These are phyloP conservation scores for Hydropsyche betteni DNA, from an alignment of 2,888 invertebrate species.

Conservation along the genomic window DNA sequence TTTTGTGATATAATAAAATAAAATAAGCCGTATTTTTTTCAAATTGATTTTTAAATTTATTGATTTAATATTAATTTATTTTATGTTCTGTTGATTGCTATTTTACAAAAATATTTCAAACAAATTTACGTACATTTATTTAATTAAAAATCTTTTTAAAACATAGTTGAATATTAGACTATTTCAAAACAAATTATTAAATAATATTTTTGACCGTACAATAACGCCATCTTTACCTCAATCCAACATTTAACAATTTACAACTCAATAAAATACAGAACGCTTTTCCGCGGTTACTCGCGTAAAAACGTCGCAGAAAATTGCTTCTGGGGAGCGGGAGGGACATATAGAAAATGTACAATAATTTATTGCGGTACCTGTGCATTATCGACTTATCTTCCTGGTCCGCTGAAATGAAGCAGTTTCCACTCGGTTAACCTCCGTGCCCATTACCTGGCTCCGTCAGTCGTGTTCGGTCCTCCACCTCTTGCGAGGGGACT, in stretches of 20 bases:
- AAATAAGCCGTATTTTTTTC: too few relatives aligned
- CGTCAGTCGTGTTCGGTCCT: constrained; percentile 38
- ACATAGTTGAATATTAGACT: too few relatives aligned
- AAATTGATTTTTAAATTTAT: too few relatives aligned
- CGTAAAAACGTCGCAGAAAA: too few relatives aligned
- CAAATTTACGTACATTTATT: too few relatives aligned
- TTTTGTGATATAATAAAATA: too few relatives aligned
- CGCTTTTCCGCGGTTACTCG: not conserved
- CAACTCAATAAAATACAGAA: not conserved
- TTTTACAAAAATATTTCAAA: too few relatives aligned
- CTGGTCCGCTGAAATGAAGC: constrained; percentile 49
- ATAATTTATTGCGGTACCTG: constrained; percentile 46
- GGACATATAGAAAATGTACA: constrained; percentile 16
- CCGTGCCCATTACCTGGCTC: constrained; percentile 50
- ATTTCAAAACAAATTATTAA: too few relatives aligned
- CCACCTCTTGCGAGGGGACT: constrained; percentile 23
- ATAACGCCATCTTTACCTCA: not conserved
- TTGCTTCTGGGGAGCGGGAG: too few relatives aligned
- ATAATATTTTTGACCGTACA: not conserved
- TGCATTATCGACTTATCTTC: constrained; percentile 48
- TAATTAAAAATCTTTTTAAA: too few relatives aligned
- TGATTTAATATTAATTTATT: too few relatives aligned
- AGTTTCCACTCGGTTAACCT: constrained; percentile 50
- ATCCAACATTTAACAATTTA: not conserved
- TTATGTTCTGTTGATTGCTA: too few relatives aligned